These are phyloP conservation scores for Oreochromis mossambicus DNA, from an alignment of 2,797 vertebrate species.

Conservation along the genomic window DNA sequence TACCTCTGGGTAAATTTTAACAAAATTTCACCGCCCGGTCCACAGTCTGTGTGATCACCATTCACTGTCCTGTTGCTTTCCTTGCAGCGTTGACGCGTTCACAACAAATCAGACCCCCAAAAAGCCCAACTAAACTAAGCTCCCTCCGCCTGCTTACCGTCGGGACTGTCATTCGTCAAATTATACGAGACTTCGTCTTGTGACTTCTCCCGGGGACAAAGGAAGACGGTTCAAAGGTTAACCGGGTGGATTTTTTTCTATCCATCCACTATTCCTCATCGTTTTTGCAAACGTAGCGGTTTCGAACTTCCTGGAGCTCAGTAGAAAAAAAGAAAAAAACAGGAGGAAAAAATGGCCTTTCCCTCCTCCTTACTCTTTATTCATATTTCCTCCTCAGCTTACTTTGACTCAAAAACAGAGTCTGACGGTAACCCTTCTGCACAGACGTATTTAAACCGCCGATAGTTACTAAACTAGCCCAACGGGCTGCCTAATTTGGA, in stretches of 20 bases:
- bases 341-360: neutral
- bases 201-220: slow-evolving; percentile 63
- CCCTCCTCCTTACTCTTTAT: neutral
- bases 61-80: neutral
- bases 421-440: neutral
- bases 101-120: neutral
- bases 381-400: neutral
- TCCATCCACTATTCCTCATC: slow-evolving; percentile 49
- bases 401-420: neutral
- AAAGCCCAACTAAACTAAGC: neutral
- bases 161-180: slow-evolving; percentile 14
- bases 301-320: slow-evolving; percentile 72
- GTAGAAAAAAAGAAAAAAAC: neutral
- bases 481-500: neutral
- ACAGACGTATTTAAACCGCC: neutral
- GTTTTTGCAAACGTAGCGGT: slow-evolving; percentile 69
- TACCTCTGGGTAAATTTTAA: neutral
- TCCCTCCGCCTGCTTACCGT: slow-evolving; percentile 9
- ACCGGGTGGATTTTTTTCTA: slow-evolving; percentile 23
- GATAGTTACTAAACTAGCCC: neutral
- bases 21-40: neutral
- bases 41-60: neutral
- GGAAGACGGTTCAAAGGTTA: slow-evolving; percentile 79
- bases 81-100: neutral
- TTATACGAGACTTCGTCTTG: slow-evolving; percentile 61